Percentiles rank a stretch among this genome's conserved stretches.
Conservation (phyloP, 2,113 vertebrate genomes). For the Calyptommatus sinebrachiatus region DNA sequence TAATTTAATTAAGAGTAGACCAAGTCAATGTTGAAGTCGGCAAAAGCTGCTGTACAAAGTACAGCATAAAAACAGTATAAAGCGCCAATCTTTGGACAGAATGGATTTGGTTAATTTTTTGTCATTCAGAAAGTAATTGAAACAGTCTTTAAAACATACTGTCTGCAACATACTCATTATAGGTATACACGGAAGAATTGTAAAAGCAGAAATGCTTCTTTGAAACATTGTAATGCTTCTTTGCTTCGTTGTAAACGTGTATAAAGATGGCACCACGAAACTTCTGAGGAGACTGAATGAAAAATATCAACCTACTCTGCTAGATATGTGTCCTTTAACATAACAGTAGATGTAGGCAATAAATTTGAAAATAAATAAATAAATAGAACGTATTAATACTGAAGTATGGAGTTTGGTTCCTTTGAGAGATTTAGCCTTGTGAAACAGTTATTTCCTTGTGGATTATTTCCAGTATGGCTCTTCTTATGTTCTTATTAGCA, state of each 20-base stretch:
- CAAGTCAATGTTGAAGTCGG: not conserved
- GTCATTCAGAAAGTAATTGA: slow-evolving; percentile 29
- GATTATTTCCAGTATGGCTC: too few relatives aligned
- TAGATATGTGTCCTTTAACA: not conserved
- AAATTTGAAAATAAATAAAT: not conserved
- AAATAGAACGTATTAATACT: not conserved
- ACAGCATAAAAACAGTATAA: not conserved
- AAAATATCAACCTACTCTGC: not conserved
- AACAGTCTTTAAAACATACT: slow-evolving; percentile 19
- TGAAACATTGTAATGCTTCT: too few relatives aligned
- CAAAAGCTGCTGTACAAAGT: not conserved
- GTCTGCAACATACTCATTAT: slow-evolving; percentile 22
- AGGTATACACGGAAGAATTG: slow-evolving; percentile 31
- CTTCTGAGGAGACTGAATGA: not conserved
- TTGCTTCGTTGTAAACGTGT: too few relatives aligned
- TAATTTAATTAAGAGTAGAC: slow-evolving; percentile 7
- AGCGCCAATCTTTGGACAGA: not conserved
- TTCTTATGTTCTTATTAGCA: too few relatives aligned
- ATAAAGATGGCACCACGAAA: too few relatives aligned
- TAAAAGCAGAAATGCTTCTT: too few relatives aligned
- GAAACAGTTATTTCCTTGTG: not conserved
- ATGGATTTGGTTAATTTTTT: not conserved
- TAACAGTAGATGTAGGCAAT: not conserved
- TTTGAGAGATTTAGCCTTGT: not conserved
- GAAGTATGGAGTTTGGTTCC: not conserved